Evolutionary conservation across 2,113 vertebrate genomes (phyloP), one percentile per base, ranked within the genome.

Genomic region (Nematolebias whitei): DNA sequence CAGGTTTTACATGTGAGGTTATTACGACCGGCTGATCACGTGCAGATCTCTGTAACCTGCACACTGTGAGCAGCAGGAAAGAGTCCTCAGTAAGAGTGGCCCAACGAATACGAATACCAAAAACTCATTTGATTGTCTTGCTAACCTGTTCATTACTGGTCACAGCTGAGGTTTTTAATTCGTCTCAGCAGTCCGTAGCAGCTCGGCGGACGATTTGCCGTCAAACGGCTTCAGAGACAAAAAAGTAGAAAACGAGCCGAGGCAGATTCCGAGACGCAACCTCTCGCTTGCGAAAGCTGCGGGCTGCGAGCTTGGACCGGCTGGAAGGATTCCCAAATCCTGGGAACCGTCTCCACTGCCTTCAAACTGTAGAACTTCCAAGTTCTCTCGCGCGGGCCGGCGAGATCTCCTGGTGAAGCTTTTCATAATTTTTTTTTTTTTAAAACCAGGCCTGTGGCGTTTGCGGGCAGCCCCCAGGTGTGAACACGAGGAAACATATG

Each of bases 401-500:
- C 23, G 20, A 45, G 18, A 7, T 40, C 23, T 32, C 54, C 51
- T 16, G 0, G 60, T 0, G 49, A 59, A 38, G 57, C 18, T 22
- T 0, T 6, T 2, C 6, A 16, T 10, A 32, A n/a, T n/a, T n/a
- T n/a, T n/a, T n/a, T n/a, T n/a, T n/a, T n/a, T n/a, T n/a, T n/a
- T n/a, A n/a, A n/a, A 51, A 51, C 22, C 63, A 1, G 22, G 61
- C 43, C 68, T 1, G 56, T 2, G 23, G 74, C 2, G 65, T 63
- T 12, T 4, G 32, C 16, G 52, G 26, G 71, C 41, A 50, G 76
- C 76, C 80, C 71, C 75, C 84, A 86, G 84, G 69, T 84, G 84
- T 50, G 78, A 76, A 71, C 48, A 13, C 0, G 19, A 45, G 56
- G 24, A 87, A 76, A 82, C 74, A 41, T 18, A 84, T 82, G 79